Evolutionary conservation across 92 coral and sea anemone genomes (phyloP).

Genomic region (Galaxea fascicularis): DNA sequence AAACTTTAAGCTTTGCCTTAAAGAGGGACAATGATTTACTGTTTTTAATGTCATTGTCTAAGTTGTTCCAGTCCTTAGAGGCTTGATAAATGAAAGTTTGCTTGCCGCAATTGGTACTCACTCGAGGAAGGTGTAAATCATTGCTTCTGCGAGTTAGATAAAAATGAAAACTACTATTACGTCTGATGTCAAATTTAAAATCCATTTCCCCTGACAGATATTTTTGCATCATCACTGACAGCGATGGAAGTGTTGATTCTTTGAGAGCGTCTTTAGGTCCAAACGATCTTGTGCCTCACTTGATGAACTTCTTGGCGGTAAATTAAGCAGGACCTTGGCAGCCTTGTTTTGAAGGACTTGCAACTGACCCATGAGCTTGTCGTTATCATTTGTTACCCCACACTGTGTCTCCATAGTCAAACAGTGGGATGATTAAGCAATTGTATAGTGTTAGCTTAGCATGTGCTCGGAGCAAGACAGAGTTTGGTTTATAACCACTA

Average conservation of each 20-base stretch:
- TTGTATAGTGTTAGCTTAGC: constrained; percentile 12
- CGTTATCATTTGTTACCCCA: background rate
- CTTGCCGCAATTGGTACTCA: background rate
- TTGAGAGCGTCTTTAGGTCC: background rate
- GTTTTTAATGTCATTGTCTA: background rate
- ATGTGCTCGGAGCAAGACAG: constrained; percentile 1
- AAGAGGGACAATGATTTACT: background rate
- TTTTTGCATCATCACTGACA: background rate
- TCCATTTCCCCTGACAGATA: background rate
- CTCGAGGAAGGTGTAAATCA: background rate
- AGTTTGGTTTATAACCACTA: constrained; percentile 5
- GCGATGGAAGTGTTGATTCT: constrained; percentile 11
- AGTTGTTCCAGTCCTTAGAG: constrained; percentile 6
- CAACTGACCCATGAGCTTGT: background rate
- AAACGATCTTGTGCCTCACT: background rate
- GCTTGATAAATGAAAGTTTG: background rate
- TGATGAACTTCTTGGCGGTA: constrained; percentile 3
- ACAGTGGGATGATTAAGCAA: constrained; percentile 9
- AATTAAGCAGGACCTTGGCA: constrained; percentile 21
- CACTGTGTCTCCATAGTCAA: constrained; percentile 2
- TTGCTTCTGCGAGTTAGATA: background rate
- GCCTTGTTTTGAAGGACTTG: constrained; percentile 10
- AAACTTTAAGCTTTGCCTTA: background rate
- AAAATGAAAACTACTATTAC: background rate
- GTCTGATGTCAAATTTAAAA: background rate